Base-by-base conservation (phyloP, 2,113 vertebrate species). In the Seriola dumerili region DNA sequence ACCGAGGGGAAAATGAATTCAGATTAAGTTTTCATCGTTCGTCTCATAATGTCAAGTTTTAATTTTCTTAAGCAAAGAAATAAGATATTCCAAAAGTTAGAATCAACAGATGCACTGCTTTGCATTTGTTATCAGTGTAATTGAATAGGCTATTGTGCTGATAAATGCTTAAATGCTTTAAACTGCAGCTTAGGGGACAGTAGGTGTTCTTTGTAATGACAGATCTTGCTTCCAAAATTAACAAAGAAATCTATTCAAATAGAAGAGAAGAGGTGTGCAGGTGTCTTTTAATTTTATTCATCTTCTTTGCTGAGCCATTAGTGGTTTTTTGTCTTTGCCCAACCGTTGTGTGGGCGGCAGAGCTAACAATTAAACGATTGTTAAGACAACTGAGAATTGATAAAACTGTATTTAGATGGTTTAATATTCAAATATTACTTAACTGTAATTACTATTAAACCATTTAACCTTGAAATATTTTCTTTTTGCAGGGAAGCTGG, bases 311-410 rank as follows among this genome's bases (percentile, higher is more conserved):
- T 82, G 78, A 93, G 85, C 89, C 85, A 92, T 91, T 91, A 91
- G 90, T 86, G 85, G 80, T 82, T 91, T 88, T 92, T 93, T 88
- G 84, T 94, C 89, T 93, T 87, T 80, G 83, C 92, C 80, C 79
- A 84, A 77, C 84, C 83, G 76, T 71, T 29, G 93, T 90, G 94
- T 94, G 91, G 94, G 94, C 86, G 91, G 86, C 86, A 55, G 82
- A 93, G 90, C 86, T 81, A 87, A 93, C 94, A 95, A 95, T 95
- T 94, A 94, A 92, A 93, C 91, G 92, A 94, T 95, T 95, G 94
- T 94, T 91, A 78, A 91, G 89, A 93, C 89, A 92, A 94, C 89
- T 90, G 91, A 92, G 89, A 90, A 78, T 89, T 93, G 88, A 92
- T 93, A 92, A 94, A 94, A 93, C 84, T 93, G 88, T 88, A 83